Evolutionary conservation across 2,888 invertebrate genomes (phyloP).

Genomic region (Neocrepidodera transversa): DNA sequence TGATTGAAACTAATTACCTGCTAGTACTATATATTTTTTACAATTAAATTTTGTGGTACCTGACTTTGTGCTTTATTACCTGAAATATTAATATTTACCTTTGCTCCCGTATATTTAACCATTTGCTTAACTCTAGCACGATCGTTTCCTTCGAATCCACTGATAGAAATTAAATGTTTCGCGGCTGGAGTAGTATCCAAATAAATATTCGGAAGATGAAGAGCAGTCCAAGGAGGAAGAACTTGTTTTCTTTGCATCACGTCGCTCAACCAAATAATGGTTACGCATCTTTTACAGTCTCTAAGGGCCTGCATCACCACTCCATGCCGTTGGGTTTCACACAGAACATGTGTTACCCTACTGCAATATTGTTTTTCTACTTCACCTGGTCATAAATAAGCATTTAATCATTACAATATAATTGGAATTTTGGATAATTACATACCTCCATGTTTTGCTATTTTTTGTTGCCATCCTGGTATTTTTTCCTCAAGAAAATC

Average conservation of each 20-base stretch:
- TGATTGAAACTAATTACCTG: too few species aligned
- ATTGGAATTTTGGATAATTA: background rate
- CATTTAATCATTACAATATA: background rate
- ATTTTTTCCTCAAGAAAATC: conserved; percentile 53
- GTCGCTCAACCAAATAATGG: conserved; percentile 91
- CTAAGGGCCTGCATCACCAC: conserved; percentile 84
- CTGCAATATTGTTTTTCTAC: conserved; percentile 84
- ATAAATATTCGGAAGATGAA: conserved; percentile 81
- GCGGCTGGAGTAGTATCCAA: conserved; percentile 74
- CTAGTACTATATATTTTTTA: too few species aligned
- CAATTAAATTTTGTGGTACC: too few species aligned
- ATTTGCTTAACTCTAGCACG: conserved; percentile 81
- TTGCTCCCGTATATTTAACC: conserved; percentile 86
- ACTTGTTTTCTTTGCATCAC: conserved; percentile 85
- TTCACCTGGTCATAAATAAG: conserved; percentile 68
- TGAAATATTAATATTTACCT: too few species aligned
- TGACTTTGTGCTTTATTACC: too few species aligned
- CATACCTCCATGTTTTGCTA: conserved; percentile 58
- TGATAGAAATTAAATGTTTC: conserved; percentile 81
- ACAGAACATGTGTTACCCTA: conserved; percentile 90
- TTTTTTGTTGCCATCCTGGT: conserved; percentile 57
- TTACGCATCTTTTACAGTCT: conserved; percentile 76
- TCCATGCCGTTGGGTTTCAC: conserved; percentile 89
- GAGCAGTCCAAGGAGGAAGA: conserved; percentile 90
- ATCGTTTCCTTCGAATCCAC: conserved; percentile 92